Evolutionary conservation across 2,113 vertebrate species (phyloP).

Genomic region (Anseranas semipalmata): DNA sequence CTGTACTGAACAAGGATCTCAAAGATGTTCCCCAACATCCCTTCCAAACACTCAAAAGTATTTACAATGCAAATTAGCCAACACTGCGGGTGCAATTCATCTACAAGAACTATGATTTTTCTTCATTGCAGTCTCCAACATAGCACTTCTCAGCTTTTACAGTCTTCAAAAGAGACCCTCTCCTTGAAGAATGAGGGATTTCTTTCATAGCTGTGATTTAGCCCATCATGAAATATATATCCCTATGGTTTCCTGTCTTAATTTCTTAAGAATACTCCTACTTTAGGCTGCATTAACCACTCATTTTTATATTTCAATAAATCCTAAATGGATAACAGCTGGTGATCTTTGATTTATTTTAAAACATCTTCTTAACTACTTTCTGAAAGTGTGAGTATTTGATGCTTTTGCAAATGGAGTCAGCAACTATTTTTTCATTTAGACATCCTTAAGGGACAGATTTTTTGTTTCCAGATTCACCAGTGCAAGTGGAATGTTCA

Average conservation of each 20-base stretch:
- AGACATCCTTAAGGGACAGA: not conserved
- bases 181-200: not conserved
- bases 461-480: not conserved
- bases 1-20: not conserved
- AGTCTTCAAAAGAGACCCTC: not conserved
- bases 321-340: not conserved
- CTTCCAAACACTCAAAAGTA: not conserved
- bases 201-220: not conserved
- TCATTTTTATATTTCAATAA: not conserved
- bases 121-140: not conserved
- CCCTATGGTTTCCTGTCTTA: not conserved
- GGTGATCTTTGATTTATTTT: not conserved
- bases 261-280: not conserved
- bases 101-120: not conserved
- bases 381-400: not conserved
- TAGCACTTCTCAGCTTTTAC: not conserved
- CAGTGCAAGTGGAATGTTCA: not conserved
- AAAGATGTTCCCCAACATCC: not conserved
- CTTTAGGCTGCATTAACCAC: not conserved
- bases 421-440: not conserved
- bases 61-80: not conserved
- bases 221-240: not conserved
- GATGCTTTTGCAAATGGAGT: not conserved
- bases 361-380: not conserved
- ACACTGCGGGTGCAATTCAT: not conserved